Percentiles rank a stretch among this genome's conserved stretches.
Evolutionary conservation across 2,888 invertebrate genomes (phyloP).

Genomic region (Lasioglossum malachurum): DNA sequence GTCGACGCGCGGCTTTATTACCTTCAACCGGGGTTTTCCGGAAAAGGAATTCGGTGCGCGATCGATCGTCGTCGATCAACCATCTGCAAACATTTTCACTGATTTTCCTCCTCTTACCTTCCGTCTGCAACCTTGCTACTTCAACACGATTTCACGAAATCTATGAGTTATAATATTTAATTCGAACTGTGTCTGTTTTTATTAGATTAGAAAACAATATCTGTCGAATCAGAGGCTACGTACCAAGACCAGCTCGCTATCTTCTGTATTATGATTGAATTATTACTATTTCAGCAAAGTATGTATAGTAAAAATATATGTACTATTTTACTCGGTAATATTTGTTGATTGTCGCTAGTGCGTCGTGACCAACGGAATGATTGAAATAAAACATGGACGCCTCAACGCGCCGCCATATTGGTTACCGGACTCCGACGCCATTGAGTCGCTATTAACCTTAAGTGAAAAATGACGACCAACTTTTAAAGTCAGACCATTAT

Average conservation of each 20-base stretch:
- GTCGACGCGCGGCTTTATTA: constrained; percentile 76
- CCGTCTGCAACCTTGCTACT: background rate
- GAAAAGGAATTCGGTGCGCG: constrained; percentile 37
- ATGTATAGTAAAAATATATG: background rate
- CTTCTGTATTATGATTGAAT: background rate
- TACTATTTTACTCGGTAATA: background rate
- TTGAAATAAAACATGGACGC: constrained; percentile 11
- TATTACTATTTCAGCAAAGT: background rate
- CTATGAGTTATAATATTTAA: too few species aligned
- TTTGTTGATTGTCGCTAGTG: background rate
- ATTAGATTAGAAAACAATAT: background rate
- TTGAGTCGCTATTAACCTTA: constrained; percentile 23
- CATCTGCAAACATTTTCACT: background rate
- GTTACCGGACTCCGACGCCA: constrained; percentile 14
- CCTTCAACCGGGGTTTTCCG: constrained; percentile 63
- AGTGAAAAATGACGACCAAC: constrained; percentile 16
- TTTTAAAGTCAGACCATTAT: constrained; percentile 1
- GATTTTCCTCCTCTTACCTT: background rate
- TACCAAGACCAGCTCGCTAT: background rate
- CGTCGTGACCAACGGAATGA: background rate
- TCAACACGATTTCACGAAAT: background rate
- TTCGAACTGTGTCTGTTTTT: too few species aligned
- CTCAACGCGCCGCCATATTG: constrained; percentile 13
- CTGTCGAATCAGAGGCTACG: background rate
- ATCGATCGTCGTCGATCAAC: constrained; percentile 17